phyloP scores from a whole-genome alignment of 2,888 invertebrate genomes.

The Anarsia innoxiella region DNA sequence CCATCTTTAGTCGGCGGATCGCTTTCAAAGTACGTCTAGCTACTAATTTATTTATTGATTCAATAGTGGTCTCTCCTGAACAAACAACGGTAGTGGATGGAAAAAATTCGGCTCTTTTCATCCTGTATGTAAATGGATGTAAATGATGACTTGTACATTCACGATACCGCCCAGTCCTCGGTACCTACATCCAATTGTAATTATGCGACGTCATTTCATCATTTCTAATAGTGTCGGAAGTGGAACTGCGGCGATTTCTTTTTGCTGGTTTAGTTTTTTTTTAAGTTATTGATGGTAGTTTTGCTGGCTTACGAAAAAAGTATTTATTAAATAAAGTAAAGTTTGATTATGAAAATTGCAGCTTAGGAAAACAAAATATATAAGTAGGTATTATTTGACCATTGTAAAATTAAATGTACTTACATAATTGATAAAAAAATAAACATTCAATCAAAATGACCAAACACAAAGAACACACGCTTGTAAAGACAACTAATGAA shows the following conservation, averaged over 20 bases:
- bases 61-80: slow-evolving; percentile 38
- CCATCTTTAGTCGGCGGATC: slow-evolving; percentile 46
- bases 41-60: slow-evolving; percentile 67
- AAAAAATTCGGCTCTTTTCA: slow-evolving; percentile 24
- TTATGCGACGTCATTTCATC: slow-evolving; percentile 12
- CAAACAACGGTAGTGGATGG: slow-evolving; percentile 42
- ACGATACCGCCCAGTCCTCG: slow-evolving; percentile 24
- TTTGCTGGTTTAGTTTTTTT: not conserved
- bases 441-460: too few species aligned
- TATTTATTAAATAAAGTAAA: too few species aligned
- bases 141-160: slow-evolving; percentile 44
- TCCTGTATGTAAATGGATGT: slow-evolving; percentile 20
- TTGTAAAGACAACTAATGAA: too few species aligned
- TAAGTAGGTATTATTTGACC: too few species aligned
- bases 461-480: too few species aligned
- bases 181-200: too few species aligned
- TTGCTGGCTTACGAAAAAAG: too few species aligned
- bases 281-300: too few species aligned
- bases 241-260: slow-evolving; percentile 2
- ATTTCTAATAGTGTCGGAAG: slow-evolving; percentile 11
- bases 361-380: too few species aligned
- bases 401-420: too few species aligned
- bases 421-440: too few species aligned
- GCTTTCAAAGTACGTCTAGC: slow-evolving; percentile 50
- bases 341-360: too few species aligned